Evolutionary conservation across 2,888 invertebrate species (phyloP).

Genomic region (Dryobota labecula): DNA sequence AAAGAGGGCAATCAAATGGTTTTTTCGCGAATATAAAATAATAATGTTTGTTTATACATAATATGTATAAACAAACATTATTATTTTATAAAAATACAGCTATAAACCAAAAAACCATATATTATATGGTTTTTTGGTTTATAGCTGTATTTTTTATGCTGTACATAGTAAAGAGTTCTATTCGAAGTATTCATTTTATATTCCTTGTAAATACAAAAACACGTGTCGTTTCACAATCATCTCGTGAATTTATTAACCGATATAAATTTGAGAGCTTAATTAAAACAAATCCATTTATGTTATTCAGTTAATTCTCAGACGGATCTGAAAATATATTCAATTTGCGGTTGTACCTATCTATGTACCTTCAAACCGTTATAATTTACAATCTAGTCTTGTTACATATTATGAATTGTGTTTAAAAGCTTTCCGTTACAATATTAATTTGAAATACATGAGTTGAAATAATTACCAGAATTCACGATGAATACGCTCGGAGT

Average conservation of each 20-base stretch:
- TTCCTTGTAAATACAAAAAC: not conserved
- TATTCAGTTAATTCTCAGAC: not conserved
- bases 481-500: not conserved
- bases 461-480: not conserved
- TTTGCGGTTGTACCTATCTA: not conserved
- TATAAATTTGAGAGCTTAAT: constrained; percentile 6
- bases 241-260: not conserved
- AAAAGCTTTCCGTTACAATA: not conserved
- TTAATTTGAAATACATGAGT: not conserved
- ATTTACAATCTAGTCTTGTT: constrained; percentile 7
- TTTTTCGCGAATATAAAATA: not conserved
- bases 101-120: too few relatives aligned
- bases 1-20: not conserved
- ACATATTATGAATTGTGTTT: not conserved
- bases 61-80: too few relatives aligned
- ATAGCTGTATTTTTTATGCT: too few relatives aligned
- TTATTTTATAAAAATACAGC: too few relatives aligned
- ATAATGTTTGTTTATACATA: too few relatives aligned
- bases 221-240: not conserved
- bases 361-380: not conserved
- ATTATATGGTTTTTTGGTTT: too few relatives aligned
- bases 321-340: not conserved
- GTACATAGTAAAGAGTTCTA: too few relatives aligned
- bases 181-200: too few relatives aligned
- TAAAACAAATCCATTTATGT: not conserved